phyloP scores from a whole-genome alignment of 2,888 invertebrate species.

The Andrena minutula region DNA sequence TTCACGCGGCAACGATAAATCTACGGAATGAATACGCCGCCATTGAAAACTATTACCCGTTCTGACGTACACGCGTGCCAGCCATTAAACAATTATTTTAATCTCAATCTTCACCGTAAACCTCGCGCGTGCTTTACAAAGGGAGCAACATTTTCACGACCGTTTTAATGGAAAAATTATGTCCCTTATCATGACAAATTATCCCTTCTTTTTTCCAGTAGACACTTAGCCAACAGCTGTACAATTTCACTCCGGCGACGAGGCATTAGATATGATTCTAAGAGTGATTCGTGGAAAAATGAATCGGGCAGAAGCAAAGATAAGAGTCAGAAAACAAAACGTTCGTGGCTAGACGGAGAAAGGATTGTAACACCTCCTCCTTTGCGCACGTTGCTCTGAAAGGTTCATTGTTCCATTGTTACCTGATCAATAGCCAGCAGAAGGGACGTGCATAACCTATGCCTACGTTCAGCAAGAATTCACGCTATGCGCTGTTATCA shows the following conservation, averaged over 20 bases:
- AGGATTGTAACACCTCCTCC: background rate
- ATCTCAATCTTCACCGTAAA: constrained; percentile 12
- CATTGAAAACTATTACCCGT: constrained; percentile 20
- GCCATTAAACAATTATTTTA: constrained; percentile 25
- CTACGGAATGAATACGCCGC: constrained; percentile 17
- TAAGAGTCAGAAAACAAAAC: background rate
- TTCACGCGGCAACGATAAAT: constrained; percentile 26
- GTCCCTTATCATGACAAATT: background rate
- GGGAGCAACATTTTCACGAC: background rate
- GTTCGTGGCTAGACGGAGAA: background rate
- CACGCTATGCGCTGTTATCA: constrained; percentile 61
- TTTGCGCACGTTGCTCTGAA: background rate
- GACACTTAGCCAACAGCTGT: too few relatives aligned
- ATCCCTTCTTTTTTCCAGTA: too few relatives aligned
- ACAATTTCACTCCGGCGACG: too few relatives aligned
- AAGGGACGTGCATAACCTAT: constrained; percentile 45
- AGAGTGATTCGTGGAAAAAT: too few relatives aligned
- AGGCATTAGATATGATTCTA: too few relatives aligned
- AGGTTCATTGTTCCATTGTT: constrained; percentile 39
- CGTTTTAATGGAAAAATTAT: background rate
- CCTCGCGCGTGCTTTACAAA: background rate
- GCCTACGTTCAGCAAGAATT: constrained; percentile 52
- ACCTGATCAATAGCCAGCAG: background rate
- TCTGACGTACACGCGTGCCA: constrained; percentile 1
- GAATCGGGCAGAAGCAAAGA: background rate